Conservation (phyloP, 2,113 vertebrate genomes). For the Hepsetus odoe region DNA sequence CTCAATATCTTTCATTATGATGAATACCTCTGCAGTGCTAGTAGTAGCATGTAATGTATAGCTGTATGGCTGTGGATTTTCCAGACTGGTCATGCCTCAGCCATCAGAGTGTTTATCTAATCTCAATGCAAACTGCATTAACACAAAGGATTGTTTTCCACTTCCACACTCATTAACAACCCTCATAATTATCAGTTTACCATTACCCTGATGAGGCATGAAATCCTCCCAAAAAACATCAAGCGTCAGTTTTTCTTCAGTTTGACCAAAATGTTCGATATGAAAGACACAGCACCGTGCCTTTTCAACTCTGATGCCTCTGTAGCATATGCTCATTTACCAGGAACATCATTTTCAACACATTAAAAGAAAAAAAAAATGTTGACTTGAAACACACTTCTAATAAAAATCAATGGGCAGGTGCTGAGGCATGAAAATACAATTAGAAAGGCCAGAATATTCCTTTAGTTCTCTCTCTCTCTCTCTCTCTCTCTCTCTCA, state of each 20-base stretch:
- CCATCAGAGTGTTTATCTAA: background rate
- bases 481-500: background rate
- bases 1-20: conserved; percentile 39
- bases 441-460: too few species aligned
- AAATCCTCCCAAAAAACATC: background rate
- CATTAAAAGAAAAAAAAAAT: too few species aligned
- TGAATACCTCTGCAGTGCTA: conserved; percentile 38
- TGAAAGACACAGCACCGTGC: background rate
- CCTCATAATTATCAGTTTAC: background rate
- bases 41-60: conserved; percentile 16
- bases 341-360: too few species aligned
- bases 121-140: background rate
- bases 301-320: background rate
- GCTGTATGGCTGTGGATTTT: conserved; percentile 21
- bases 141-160: background rate
- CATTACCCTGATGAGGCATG: background rate
- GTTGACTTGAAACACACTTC: background rate
- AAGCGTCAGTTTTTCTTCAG: background rate
- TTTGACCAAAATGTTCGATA: too few species aligned
- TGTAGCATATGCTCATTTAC: background rate
- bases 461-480: background rate
- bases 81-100: conserved; percentile 12
- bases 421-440: too few species aligned
- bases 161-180: background rate
- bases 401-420: too few species aligned